phyloP scores from a whole-genome alignment of 2,113 vertebrate genomes.

The Odocoileus hemionus region DNA sequence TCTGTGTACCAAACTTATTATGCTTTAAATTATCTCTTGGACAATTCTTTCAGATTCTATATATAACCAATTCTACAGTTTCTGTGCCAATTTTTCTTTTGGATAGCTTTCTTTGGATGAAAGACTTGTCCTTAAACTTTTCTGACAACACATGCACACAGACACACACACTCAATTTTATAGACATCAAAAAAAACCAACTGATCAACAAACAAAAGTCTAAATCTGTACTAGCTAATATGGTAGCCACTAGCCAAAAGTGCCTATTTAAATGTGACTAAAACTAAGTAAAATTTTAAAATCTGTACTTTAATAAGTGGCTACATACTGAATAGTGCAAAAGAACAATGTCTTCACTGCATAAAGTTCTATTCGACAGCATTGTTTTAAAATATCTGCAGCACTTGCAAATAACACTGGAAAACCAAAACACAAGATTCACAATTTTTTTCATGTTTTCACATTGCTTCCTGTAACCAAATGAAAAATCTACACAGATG shows the following conservation, averaged over 20 bases:
- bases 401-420: background rate
- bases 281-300: background rate
- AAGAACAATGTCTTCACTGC: background rate
- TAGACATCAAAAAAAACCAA: background rate
- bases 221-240: background rate
- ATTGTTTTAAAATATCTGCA: background rate
- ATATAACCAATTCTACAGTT: background rate
- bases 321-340: background rate
- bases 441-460: background rate
- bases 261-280: background rate
- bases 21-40: background rate
- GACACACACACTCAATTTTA: background rate
- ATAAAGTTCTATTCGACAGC: background rate
- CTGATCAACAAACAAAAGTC: background rate
- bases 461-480: background rate
- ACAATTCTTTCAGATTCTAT: background rate
- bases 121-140: background rate
- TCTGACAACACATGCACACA: background rate
- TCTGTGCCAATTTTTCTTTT: background rate
- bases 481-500: background rate
- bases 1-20: background rate
- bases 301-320: background rate
- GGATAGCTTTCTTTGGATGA: slow-evolving; percentile 19
- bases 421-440: background rate
- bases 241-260: background rate